Evolutionary conservation across 2,888 invertebrate species (phyloP).

Genomic region (Caenorhabditis plicata): DNA sequence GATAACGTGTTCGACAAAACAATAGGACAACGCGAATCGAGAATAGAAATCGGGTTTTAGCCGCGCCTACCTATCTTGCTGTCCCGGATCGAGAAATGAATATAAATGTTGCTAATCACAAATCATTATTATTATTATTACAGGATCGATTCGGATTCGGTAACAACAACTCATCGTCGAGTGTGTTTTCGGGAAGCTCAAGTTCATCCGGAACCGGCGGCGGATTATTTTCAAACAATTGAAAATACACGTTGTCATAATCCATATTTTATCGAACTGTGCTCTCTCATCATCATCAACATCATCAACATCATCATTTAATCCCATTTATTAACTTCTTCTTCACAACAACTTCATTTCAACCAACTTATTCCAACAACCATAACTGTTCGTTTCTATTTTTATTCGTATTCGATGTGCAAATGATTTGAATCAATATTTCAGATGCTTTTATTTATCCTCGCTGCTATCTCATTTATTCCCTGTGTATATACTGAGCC

Average conservation of each 20-base stretch:
- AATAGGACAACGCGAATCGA: too few relatives aligned
- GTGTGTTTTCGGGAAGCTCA: conserved; percentile 33
- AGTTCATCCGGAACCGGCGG: conserved; percentile 41
- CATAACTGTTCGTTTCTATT: conserved; percentile 8
- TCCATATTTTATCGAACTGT: too few relatives aligned
- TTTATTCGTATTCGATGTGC: too few relatives aligned
- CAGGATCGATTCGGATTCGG: conserved; percentile 34
- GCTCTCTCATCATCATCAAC: too few relatives aligned
- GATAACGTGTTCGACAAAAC: too few relatives aligned
- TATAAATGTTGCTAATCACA: too few relatives aligned
- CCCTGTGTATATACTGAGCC: conserved; percentile 38
- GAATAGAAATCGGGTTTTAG: too few relatives aligned
- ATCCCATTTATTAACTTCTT: too few relatives aligned
- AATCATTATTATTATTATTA: too few relatives aligned
- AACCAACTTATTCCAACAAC: neutral
- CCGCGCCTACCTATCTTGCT: too few relatives aligned
- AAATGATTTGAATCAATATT: conserved; percentile 30
- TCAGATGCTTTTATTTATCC: conserved; percentile 21
- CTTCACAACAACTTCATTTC: neutral
- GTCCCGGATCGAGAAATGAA: too few relatives aligned
- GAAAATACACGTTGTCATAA: conserved; percentile 25
- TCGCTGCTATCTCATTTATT: conserved; percentile 11
- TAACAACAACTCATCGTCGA: conserved; percentile 22
- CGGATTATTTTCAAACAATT: conserved; percentile 47
- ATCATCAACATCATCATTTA: too few relatives aligned